Evolutionary conservation across 2,113 vertebrate species (phyloP), one percentile per base, ranked within the genome.

Genomic region (Apus apus): DNA sequence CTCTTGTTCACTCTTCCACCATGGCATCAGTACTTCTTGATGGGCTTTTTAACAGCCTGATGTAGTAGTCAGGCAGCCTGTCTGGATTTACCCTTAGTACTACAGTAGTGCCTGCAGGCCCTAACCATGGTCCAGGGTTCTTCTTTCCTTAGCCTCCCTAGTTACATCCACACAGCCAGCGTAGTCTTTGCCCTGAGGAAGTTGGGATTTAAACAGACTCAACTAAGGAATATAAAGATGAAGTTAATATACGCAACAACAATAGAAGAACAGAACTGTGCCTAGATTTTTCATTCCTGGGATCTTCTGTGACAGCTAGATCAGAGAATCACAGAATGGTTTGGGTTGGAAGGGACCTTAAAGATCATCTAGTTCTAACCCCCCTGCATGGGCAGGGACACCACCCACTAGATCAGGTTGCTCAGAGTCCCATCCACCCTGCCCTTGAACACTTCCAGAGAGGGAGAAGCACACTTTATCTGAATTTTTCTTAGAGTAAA

Each of bases 201-300:
- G 16, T 2, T 68, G 51, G 15, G 51, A 64, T 74, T 84, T 60
- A 50, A 89, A 56, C 30, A 86, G 64, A 26, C 30, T 18, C 43
- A 40, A 56, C 45, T 45, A 25, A 81, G 30, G 45, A 66, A 46
- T 29, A 61, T 61, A 66, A 38, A 92, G 64, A 18, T 32, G 30
- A 60, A 73, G 22, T 48, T 36, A 8, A 53, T 57, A 30, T 15
- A 38, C 22, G 13, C 68, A 70, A 16, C 62, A 71, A 29, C 50
- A 76, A 50, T 1, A 61, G 15, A 26, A 23, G 34, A 76, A n/a
- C 22, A 38, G 81, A 64, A 48, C 1, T 15, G 12, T 54, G 16
- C 34, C 43, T 23, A 5, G 45, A 1, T 83, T 3, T 40, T 65
- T 68, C 65, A 30, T 50, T 26, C 12, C 2, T 0, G 0, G 26